Conservation (phyloP, 2,888 invertebrate species). For the Cerastoderma edule region DNA sequence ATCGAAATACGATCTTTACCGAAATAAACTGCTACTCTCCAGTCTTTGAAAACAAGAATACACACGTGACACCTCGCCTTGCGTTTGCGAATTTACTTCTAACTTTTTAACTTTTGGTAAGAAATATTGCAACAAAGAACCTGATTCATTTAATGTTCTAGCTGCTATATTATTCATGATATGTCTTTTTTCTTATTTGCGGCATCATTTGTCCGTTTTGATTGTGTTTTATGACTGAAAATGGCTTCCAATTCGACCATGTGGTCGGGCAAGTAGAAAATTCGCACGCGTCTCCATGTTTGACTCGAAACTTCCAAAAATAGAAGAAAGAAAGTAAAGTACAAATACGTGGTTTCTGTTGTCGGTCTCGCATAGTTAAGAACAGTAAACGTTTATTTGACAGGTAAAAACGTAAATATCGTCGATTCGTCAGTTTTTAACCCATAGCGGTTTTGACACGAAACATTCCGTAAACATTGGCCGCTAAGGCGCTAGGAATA, state of each 20-base stretch:
- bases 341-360: neutral
- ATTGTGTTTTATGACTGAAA: neutral
- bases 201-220: neutral
- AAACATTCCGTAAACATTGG: neutral
- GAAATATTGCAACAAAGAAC: slow-evolving; percentile 1
- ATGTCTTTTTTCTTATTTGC: neutral
- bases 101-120: slow-evolving; percentile 44
- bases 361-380: neutral
- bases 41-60: slow-evolving; percentile 31
- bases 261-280: slow-evolving; percentile 3
- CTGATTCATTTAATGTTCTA: neutral
- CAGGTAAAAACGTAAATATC: neutral
- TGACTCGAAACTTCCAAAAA: slow-evolving; percentile 16
- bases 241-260: slow-evolving; percentile 1
- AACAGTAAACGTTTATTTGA: neutral
- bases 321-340: neutral
- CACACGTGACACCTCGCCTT: slow-evolving; percentile 62
- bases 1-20: slow-evolving; percentile 23
- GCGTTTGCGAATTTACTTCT: slow-evolving; percentile 51
- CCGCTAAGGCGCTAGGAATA: too few species aligned
- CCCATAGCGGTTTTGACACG: neutral
- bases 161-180: neutral
- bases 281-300: slow-evolving; percentile 30
- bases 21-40: neutral
- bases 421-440: neutral